Evolutionary conservation across 2,888 invertebrate species (phyloP).

Genomic region (Cyrtodaria siliqua): DNA sequence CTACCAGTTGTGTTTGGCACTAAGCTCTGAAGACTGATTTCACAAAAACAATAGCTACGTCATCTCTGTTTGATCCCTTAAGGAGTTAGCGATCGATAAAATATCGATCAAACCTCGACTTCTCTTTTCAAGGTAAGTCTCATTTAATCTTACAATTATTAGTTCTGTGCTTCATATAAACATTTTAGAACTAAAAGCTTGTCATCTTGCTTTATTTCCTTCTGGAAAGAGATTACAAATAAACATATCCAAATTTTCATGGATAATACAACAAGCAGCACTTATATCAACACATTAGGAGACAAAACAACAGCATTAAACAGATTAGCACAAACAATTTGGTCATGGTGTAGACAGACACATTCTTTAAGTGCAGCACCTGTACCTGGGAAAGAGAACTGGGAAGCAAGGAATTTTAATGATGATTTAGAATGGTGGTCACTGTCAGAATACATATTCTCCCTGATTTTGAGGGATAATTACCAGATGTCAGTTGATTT

Average conservation of each 20-base stretch:
- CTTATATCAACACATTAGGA: conserved; percentile 35
- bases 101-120: too few species aligned
- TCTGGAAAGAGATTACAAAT: conserved; percentile 2
- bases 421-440: conserved; percentile 56
- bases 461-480: background rate
- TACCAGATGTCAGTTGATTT: too few species aligned
- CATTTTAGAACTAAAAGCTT: conserved; percentile 32
- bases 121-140: too few species aligned
- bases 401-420: conserved; percentile 14
- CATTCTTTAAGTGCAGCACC: conserved; percentile 20
- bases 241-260: conserved; percentile 14
- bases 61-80: too few species aligned
- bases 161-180: conserved; percentile 43
- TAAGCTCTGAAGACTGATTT: too few species aligned
- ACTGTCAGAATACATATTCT: conserved; percentile 22
- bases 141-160: conserved; percentile 35
- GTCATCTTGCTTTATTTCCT: conserved; percentile 12
- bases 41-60: too few species aligned
- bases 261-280: conserved; percentile 34
- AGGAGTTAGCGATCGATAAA: too few species aligned
- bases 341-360: conserved; percentile 38
- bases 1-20: too few species aligned
- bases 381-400: conserved; percentile 30
- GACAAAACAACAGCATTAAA: conserved; percentile 29
- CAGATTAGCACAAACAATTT: conserved; percentile 32